Evolutionary conservation across 2,797 vertebrate species (phyloP).

Genomic region (Enteromius argenteus): DNA sequence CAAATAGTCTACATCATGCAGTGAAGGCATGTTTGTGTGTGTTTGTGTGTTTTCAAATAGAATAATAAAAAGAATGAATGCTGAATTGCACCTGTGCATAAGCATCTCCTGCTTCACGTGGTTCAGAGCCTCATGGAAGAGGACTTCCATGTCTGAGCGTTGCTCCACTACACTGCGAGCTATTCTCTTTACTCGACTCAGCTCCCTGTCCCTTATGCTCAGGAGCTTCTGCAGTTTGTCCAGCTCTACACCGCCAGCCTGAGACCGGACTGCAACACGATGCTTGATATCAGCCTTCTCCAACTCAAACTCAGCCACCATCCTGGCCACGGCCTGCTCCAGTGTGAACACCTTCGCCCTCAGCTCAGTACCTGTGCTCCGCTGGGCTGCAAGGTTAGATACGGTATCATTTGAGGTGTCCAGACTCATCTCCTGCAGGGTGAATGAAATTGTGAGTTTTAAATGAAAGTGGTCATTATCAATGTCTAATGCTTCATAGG

Average conservation of each 20-base stretch:
- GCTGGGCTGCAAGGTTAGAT: slow-evolving; percentile 77
- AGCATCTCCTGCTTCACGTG: slow-evolving; percentile 85
- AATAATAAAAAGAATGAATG: background rate
- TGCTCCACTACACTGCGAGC: slow-evolving; percentile 81
- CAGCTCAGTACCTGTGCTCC: slow-evolving; percentile 73
- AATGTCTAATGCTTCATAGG: background rate
- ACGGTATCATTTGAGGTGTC: slow-evolving; percentile 78
- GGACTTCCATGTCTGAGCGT: slow-evolving; percentile 84
- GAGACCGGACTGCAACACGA: slow-evolving; percentile 64
- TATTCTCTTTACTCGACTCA: slow-evolving; percentile 80
- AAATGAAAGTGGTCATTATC: background rate
- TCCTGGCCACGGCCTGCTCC: slow-evolving; percentile 73
- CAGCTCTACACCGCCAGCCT: slow-evolving; percentile 75
- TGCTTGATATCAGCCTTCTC: slow-evolving; percentile 66
- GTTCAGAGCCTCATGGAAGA: slow-evolving; percentile 85
- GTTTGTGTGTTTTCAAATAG: background rate
- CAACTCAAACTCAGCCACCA: slow-evolving; percentile 70
- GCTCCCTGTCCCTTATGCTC: slow-evolving; percentile 81
- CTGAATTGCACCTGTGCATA: slow-evolving; percentile 62
- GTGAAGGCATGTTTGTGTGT: background rate
- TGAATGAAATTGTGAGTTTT: background rate
- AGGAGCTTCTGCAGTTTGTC: slow-evolving; percentile 82
- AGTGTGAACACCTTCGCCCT: slow-evolving; percentile 74
- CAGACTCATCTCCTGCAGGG: slow-evolving; percentile 79
- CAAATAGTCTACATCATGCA: background rate